Evolutionary conservation across 2,797 vertebrate species (phyloP), one percentile per base, ranked within the genome.

Genomic region (Myotis myotis): DNA sequence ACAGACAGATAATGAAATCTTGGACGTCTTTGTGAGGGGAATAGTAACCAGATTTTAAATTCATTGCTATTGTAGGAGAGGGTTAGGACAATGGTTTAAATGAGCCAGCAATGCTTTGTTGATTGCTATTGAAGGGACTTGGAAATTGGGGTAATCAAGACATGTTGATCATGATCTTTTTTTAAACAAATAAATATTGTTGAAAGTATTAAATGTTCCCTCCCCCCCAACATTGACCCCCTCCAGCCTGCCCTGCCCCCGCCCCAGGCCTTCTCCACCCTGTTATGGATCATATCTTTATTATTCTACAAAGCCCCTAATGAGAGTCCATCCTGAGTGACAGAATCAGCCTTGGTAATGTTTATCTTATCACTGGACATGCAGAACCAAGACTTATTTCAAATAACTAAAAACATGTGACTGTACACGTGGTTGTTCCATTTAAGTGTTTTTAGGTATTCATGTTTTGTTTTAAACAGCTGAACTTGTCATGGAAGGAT

Each of bases 21-120:
- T 47, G 70, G 66, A 72, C 30, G 15, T 68, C 71, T 83, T 66
- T 86, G 74, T 93, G 55, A 85, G 64, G 80, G 80, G 83, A 95
- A 33, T 68, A 25, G 57, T 81, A 87, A 88, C 8, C 8, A 12
- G 17, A 6, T 75, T 87, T 95, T 91, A 88, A 86, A 72, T 57
- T 83, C 28, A 55, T 41, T 41, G 33, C 44, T 64, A 8, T 76
- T 7, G 4, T 76, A 8, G 62, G 68, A 78, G 76, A 85, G 62
- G 47, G 28, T 57, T 93, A 81, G 68, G n/a, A 71, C 12, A 60
- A 8, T 55, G 47, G 53, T 36, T 92, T 88, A 66, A 79, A 53
- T 84, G 30, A 75, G 83, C 68, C 16, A 9, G 22, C 68, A 81
- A 1, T 51, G 6, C 41, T 93, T 53, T 88, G 38, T 70, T 80